These are phyloP conservation scores for Beroe ovata DNA, from an alignment of 37 sponge, comb jelly and placozoan species.

Conservation along the genomic window DNA sequence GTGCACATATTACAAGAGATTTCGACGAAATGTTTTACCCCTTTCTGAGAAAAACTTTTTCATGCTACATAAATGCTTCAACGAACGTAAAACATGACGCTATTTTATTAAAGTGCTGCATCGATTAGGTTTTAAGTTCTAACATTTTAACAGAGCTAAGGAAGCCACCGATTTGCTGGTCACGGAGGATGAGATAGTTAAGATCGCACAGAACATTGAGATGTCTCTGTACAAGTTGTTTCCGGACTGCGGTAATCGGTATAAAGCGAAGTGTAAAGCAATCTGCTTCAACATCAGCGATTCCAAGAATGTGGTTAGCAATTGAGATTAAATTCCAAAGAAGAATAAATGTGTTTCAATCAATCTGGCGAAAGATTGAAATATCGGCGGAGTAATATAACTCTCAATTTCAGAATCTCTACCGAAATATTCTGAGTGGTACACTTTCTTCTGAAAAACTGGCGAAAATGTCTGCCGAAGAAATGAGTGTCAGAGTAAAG, in stretches of 20 bases:
- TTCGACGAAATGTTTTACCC: too few relatives aligned
- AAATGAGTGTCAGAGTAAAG: conserved; percentile 62
- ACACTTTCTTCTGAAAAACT: conserved; percentile 52
- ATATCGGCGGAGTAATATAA: too few relatives aligned
- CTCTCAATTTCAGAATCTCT: conserved; percentile 9
- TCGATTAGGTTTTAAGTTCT: too few relatives aligned
- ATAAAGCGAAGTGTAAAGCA: conserved; percentile 63
- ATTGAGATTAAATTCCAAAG: too few relatives aligned
- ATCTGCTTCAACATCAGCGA: conserved; percentile 67
- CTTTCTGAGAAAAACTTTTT: too few relatives aligned
- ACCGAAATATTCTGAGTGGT: conserved; percentile 57
- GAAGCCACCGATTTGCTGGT: conserved; percentile 61
- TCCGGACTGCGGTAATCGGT: conserved; percentile 55
- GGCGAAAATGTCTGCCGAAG: conserved; percentile 54
- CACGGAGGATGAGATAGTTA: conserved; percentile 63
- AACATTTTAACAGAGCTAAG: conserved; percentile 1
- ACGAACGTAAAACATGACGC: too few relatives aligned
- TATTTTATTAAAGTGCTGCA: too few relatives aligned
- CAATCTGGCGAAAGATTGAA: too few relatives aligned
- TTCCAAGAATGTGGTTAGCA: conserved; percentile 61
- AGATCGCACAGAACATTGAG: conserved; percentile 65
- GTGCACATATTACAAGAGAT: too few relatives aligned
- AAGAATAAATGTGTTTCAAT: too few relatives aligned
- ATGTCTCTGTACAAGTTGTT: conserved; percentile 65
- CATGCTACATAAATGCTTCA: too few relatives aligned